A percentile compares a stretch with the other conserved stretches of the same genome.
These are phyloP conservation scores for Strigops habroptila DNA, from an alignment of 2,113 vertebrate species.

Conservation along the genomic window DNA sequence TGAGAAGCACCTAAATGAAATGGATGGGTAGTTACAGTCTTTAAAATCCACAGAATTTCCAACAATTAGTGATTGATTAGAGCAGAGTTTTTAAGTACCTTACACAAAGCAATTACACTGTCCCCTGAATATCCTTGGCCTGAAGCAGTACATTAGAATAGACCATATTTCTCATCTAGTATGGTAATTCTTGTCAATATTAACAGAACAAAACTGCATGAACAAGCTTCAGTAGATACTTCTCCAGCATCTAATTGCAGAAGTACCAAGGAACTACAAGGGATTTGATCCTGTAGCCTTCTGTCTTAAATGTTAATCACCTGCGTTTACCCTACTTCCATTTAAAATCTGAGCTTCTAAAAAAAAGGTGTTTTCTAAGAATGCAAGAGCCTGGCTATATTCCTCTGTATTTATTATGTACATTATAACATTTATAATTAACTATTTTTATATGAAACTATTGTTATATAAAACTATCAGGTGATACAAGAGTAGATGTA, in stretches of 20 bases:
- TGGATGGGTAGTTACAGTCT: not conserved
- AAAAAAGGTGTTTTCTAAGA: not conserved
- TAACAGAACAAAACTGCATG: not conserved
- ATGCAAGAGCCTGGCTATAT: not conserved
- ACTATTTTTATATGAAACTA: not conserved
- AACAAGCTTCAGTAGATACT: not conserved
- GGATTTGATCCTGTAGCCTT: not conserved
- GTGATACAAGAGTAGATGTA: not conserved
- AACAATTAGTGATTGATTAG: not conserved
- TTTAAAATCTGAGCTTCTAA: not conserved
- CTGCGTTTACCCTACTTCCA: not conserved
- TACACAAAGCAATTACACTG: not conserved
- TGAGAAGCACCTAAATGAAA: not conserved
- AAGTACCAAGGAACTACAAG: fast-evolving
- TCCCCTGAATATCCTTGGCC: not conserved
- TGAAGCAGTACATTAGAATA: not conserved
- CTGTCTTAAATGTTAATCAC: not conserved
- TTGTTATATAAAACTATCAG: not conserved
- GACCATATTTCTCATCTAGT: not conserved
- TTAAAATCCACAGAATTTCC: not conserved
- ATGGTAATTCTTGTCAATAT: not conserved
- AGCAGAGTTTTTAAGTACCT: not conserved
- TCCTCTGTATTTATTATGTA: not conserved
- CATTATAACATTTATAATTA: not conserved
- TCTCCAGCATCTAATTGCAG: not conserved